A percentile compares a stretch with the other conserved stretches of the same genome.
phyloP scores from a whole-genome alignment of 2,797 vertebrate species.

The Poeciliopsis gracilis region DNA sequence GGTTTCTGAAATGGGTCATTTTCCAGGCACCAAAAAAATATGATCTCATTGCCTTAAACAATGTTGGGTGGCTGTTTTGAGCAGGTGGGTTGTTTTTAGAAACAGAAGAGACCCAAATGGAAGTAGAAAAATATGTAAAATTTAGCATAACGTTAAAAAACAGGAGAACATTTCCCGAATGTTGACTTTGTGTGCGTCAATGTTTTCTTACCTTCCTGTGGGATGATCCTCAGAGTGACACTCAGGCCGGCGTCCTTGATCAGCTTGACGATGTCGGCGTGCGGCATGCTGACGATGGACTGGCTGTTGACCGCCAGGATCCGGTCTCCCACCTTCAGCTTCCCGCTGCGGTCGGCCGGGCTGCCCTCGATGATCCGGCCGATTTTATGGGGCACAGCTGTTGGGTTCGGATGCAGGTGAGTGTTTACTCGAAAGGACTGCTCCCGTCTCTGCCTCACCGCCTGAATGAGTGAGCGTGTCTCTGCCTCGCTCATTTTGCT shows the following conservation, averaged over 20 bases:
- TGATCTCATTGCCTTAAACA: too few relatives aligned
- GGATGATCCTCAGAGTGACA: slow-evolving; percentile 95
- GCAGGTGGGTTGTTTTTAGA: too few relatives aligned
- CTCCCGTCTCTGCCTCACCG: slow-evolving; percentile 32
- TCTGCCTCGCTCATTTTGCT: slow-evolving; percentile 60
- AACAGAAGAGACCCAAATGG: too few relatives aligned
- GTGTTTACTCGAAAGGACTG: slow-evolving; percentile 16
- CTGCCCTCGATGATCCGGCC: slow-evolving; percentile 98
- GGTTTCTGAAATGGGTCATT: too few relatives aligned
- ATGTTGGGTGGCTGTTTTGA: too few relatives aligned
- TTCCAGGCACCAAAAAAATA: too few relatives aligned
- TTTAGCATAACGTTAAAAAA: not conserved
- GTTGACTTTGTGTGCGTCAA: slow-evolving; percentile 4
- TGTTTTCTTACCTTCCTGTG: slow-evolving; percentile 92
- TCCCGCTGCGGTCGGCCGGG: slow-evolving; percentile 95
- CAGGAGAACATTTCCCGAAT: not conserved
- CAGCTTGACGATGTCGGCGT: slow-evolving; percentile 98
- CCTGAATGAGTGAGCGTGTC: slow-evolving; percentile 52
- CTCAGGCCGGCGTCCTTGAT: slow-evolving; percentile 99
- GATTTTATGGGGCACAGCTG: slow-evolving; percentile 98
- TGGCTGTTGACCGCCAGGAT: slow-evolving; percentile 97
- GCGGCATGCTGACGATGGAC: slow-evolving; percentile 97
- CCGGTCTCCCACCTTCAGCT: slow-evolving; percentile 97
- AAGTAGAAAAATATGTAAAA: too few relatives aligned
- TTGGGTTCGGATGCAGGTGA: slow-evolving; percentile 19